phyloP scores from a whole-genome alignment of 2,888 invertebrate genomes.

The Polyommatus iphigenia region DNA sequence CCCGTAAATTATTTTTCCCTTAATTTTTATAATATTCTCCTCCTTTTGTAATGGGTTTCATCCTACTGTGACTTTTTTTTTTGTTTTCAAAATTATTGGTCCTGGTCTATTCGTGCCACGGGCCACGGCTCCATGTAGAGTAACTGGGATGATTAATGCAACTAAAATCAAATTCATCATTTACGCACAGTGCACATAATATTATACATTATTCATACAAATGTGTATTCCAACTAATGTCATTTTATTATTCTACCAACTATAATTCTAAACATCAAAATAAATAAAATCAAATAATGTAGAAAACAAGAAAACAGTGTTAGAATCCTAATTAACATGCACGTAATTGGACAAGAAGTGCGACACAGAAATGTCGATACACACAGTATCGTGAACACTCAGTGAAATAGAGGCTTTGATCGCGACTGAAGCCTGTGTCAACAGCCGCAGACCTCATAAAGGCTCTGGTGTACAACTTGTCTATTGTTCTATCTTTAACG shows the following conservation, averaged over 20 bases:
- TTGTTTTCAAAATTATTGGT: too few species aligned
- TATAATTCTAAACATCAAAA: too few species aligned
- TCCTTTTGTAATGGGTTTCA: too few species aligned
- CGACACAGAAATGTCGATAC: neutral
- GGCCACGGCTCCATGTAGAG: neutral
- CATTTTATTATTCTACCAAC: too few species aligned
- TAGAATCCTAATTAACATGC: neutral
- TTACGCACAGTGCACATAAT: too few species aligned
- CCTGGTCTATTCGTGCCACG: too few species aligned
- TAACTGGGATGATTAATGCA: neutral
- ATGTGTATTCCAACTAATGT: too few species aligned
- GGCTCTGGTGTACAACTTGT: neutral
- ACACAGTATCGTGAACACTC: constrained; percentile 16
- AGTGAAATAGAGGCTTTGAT: constrained; percentile 19
- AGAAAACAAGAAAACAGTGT: neutral
- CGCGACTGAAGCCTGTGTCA: constrained; percentile 5
- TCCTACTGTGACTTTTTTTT: too few species aligned
- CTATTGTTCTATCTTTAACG: constrained; percentile 12
- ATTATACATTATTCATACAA: too few species aligned
- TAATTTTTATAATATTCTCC: too few species aligned
- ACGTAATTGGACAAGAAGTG: constrained; percentile 11
- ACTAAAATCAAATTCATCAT: neutral
- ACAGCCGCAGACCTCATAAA: constrained; percentile 17
- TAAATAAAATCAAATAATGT: neutral
- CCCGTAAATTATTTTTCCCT: too few species aligned